phyloP scores from a whole-genome alignment of 2,113 vertebrate genomes.

The Petroica traversi region DNA sequence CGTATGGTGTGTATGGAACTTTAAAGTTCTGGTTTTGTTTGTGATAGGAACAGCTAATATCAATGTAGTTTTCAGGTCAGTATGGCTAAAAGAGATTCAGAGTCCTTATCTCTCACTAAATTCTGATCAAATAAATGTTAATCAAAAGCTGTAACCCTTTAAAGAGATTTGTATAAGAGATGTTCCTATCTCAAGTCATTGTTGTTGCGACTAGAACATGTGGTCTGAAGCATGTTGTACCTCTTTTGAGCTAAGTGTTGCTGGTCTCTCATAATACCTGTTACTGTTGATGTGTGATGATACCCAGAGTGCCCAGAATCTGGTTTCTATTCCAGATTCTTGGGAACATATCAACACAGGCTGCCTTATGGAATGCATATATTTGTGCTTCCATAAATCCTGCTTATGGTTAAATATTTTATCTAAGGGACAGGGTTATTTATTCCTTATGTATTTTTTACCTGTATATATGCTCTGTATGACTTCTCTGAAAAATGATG shows the following conservation, averaged over 20 bases:
- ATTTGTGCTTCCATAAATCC: not conserved
- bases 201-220: accelerated
- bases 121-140: not conserved
- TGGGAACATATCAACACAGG: not conserved
- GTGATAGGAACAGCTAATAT: not conserved
- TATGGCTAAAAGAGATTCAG: not conserved
- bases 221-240: not conserved
- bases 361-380: not conserved
- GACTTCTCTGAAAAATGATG: not conserved
- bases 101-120: not conserved
- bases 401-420: not conserved
- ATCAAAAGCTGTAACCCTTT: not conserved
- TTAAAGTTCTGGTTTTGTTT: not conserved
- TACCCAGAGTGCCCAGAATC: no score
- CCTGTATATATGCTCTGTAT: not conserved
- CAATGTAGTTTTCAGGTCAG: not conserved
- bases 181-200: not conserved
- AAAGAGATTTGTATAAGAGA: not conserved
- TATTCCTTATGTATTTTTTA: not conserved
- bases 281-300: not conserved
- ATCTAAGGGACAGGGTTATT: not conserved
- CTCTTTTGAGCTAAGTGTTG: not conserved
- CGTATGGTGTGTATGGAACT: not conserved
- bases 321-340: not conserved
- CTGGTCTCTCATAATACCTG: not conserved